These are phyloP conservation scores for Augochlora pura DNA, from an alignment of 1,140 invertebrate species.

Conservation along the genomic window DNA sequence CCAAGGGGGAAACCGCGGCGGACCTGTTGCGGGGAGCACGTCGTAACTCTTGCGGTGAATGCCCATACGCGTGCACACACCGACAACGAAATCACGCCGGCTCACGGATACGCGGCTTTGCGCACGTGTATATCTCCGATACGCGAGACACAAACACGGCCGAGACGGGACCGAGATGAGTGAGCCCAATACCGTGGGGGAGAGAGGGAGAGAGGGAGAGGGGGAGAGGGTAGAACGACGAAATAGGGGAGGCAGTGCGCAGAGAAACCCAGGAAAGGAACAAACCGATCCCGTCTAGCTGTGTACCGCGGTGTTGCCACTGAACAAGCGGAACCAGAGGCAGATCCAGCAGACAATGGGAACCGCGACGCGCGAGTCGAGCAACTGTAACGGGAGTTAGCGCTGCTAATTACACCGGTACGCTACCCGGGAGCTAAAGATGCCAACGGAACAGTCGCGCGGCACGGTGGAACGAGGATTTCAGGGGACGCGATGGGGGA, in stretches of 20 bases:
- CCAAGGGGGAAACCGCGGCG: conserved; percentile 64
- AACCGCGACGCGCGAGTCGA: conserved; percentile 62
- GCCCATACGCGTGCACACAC: conserved; percentile 39
- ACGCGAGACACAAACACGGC: too few species aligned
- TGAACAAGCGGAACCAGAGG: conserved; percentile 32
- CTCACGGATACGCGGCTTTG: conserved; percentile 26
- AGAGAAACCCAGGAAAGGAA: conserved; percentile 38
- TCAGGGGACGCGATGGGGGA: not conserved
- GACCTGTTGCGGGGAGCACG: conserved; percentile 72
- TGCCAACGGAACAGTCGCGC: conserved; percentile 53
- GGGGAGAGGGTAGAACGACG: not conserved
- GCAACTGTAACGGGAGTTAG: conserved; percentile 73
- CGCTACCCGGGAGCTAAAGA: conserved; percentile 58
- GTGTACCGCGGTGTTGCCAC: conserved; percentile 6
- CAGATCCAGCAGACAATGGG: conserved; percentile 68
- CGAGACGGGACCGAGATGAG: not conserved
- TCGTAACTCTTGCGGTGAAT: conserved; percentile 65
- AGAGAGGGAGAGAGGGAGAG: too few species aligned
- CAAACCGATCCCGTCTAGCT: not conserved
- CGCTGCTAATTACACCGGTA: conserved; percentile 66
- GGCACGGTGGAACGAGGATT: not conserved
- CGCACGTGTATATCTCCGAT: too few species aligned
- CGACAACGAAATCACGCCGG: conserved; percentile 37
- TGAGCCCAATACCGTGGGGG: too few species aligned
- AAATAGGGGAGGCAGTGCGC: not conserved